Evolutionary conservation across 2,888 invertebrate species (phyloP).

Genomic region (Drosophila anomalata): DNA sequence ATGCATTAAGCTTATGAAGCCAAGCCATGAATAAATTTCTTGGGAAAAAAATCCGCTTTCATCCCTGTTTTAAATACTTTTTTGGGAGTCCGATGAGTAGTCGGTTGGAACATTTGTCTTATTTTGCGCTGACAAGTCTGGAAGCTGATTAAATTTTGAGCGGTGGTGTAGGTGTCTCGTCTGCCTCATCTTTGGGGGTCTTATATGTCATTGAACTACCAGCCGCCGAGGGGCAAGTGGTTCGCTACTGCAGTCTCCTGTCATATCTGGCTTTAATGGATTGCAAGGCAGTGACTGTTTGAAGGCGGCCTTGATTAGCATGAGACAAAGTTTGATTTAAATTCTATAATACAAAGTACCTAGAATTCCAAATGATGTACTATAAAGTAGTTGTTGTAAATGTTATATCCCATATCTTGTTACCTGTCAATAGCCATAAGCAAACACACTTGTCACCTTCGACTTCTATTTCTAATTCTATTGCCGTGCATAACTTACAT

Average conservation of each 20-base stretch:
- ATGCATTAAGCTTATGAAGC: background rate
- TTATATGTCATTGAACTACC: conserved; percentile 68
- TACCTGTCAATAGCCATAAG: conserved; percentile 79
- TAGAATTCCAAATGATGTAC: conserved; percentile 16
- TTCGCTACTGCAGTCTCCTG: conserved; percentile 51
- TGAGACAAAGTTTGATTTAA: conserved; percentile 64
- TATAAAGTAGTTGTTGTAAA: background rate
- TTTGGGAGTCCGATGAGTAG: conserved; percentile 52
- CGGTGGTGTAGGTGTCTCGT: conserved; percentile 55
- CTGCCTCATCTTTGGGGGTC: conserved; percentile 40
- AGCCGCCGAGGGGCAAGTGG: conserved; percentile 35
- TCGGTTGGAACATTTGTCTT: conserved; percentile 76
- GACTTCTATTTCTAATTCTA: conserved; percentile 16
- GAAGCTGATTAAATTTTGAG: conserved; percentile 77
- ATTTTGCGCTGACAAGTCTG: conserved; percentile 79
- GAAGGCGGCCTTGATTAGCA: conserved; percentile 57
- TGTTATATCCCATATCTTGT: conserved; percentile 49
- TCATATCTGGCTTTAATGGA: conserved; percentile 14
- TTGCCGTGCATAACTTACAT: conserved; percentile 40
- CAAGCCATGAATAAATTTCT: background rate
- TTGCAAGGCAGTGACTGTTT: conserved; percentile 17
- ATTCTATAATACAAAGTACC: conserved; percentile 35
- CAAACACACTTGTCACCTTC: conserved; percentile 80
- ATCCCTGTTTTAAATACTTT: conserved; percentile 13
- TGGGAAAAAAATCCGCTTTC: background rate